Base-by-base conservation (phyloP, 2,113 vertebrate genomes). In the Ploceus nigricollis region DNA sequence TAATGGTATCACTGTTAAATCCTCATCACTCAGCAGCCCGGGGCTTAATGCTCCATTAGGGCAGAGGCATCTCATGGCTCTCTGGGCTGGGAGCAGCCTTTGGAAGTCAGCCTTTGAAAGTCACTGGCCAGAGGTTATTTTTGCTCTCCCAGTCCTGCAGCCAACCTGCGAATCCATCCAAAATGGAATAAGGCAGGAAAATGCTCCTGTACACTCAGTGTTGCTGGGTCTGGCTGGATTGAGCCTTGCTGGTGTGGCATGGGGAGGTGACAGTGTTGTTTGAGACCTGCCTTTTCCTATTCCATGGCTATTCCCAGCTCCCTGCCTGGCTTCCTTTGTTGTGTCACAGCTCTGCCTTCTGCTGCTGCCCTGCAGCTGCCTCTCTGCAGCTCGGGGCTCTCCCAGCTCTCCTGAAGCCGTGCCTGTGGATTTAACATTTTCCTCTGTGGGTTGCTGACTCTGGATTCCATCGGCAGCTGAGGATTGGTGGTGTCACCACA, bases 11-110 rank as follows among this genome's bases (percentile, higher is more conserved):
- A 82, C 28, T 82, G 92, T 72, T 95, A 93, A 95, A 95, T 93
- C 94, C 95, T 90, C 94, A 87, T 96, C 91, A 65, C 90, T 95
- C 87, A 61, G 89, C 91, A 87, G 94, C 87, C 94, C 7, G 5
- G 42, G 79, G 66, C 90, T 97, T 96, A 96, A 96, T 95, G 94
- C 84, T 96, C 94, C 95, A 90, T 96, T 96, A 90, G 89, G 91
- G 95, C 76, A 87, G 90, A 93, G 90, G 89, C 92, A 96, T 96
- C 93, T 80, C 57, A 83, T 85, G 54, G 87, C 90, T 94, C 84
- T 77, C 40, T 0, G 4, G 75, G 92, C 70, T 89, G 58, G 48
- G 89, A 91, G 61, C 9, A 35, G 89, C 78, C 31, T 92, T 86
- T 69, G 28, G 65, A 82, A 82, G 42, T 69, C 30, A 11, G 47